Evolutionary conservation across 2,113 vertebrate species (phyloP).

Genomic region (Malurus elegans): DNA sequence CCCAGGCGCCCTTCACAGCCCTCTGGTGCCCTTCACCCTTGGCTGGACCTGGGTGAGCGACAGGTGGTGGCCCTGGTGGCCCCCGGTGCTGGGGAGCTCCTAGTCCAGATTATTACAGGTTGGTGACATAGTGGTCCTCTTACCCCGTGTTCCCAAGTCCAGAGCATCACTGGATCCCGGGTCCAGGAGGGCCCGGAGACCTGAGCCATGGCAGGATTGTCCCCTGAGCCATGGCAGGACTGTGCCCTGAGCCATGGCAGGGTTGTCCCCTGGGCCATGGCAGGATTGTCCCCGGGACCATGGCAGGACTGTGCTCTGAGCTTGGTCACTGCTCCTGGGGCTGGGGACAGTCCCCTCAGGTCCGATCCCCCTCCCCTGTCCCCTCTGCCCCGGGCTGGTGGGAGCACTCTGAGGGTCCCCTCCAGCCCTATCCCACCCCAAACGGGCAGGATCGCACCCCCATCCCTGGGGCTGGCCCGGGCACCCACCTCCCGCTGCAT

Average conservation of each 20-base stretch:
- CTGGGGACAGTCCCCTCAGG: not conserved
- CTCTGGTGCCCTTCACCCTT: rapidly evolving
- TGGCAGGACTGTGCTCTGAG: rapidly evolving
- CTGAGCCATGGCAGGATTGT: not conserved
- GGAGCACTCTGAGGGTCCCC: rapidly evolving
- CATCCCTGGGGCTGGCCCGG: not conserved
- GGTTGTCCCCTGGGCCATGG: no score
- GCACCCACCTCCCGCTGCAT: not conserved
- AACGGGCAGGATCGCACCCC: not conserved
- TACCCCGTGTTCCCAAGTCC: rapidly evolving
- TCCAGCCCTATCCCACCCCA: not conserved
- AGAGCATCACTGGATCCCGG: not conserved
- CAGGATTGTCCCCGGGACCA: no score
- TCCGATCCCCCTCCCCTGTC: not conserved
- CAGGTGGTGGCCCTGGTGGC: not conserved
- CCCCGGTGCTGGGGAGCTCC: not conserved
- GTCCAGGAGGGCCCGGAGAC: not conserved
- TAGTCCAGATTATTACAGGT: rapidly evolving
- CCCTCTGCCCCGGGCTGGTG: not conserved
- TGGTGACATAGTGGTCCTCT: not conserved
- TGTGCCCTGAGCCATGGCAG: no score
- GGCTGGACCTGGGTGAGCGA: not conserved
- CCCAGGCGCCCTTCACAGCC: not conserved
- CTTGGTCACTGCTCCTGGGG: not conserved
- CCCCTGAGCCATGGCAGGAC: not conserved